Evolutionary conservation across 2,797 vertebrate genomes (phyloP), one percentile per base, ranked within the genome.

Genomic region (Echeneis naucrates): DNA sequence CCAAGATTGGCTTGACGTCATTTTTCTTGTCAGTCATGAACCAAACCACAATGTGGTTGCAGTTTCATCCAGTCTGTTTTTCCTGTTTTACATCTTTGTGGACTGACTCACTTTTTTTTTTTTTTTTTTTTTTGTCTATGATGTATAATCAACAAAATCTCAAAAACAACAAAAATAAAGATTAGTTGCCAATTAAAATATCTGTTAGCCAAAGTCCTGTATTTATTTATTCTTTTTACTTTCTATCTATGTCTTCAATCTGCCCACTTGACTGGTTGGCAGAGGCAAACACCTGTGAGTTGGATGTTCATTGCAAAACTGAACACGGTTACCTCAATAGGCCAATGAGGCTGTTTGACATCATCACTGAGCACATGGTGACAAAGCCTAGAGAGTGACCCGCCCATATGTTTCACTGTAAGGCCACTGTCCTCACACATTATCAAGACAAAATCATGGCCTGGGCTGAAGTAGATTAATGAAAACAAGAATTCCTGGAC

Each of bases 401-500:
- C 8, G 8, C 1, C 56, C 32, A 54, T 63, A 53, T 72, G 57
- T 66, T 45, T 72, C 58, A 48, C n/a, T 24, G 32, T 55, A 24
- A 64, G 67, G 8, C 45, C 12, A 68, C 53, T 53, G 24, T 75
- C 40, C 37, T 80, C 23, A 10, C 2, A 63, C 42, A 60, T 54
- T 13, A 81, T 67, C 51, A 60, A 67, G 48, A 50, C 48, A 53
- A 47, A 53, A 63, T 54, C 53, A 32, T 50, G 64, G 78, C 81
- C 67, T 32, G 33, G 23, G 66, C 26, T 9, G 19, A 32, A 27
- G 37, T 32, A 72, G 77, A 79, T 85, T 61, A 79, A 82, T 69
- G 73, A 75, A 75, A 78, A 74, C 61, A 66, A 40, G 27, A 70
- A 68, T 80, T 77, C 70, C 69, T 78, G 47, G 65, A 62, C 66